Percentiles rank a stretch among this genome's conserved stretches.
These are phyloP conservation scores for Pardosa pseudoannulata DNA, from an alignment of 2,888 invertebrate species.

Conservation along the genomic window DNA sequence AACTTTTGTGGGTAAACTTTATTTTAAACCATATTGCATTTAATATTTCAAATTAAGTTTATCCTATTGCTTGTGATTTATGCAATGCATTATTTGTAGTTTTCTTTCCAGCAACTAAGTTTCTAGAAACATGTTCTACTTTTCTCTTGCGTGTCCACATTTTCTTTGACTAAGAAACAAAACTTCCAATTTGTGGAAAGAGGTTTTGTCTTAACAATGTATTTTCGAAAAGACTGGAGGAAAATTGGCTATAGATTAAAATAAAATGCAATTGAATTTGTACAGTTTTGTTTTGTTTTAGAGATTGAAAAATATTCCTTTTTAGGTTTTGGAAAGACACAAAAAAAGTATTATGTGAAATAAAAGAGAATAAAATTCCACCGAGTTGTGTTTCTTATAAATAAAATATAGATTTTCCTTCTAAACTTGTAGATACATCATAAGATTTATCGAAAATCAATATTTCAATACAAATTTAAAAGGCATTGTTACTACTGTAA, in stretches of 20 bases:
- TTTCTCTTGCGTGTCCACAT: not conserved
- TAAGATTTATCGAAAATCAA: not conserved
- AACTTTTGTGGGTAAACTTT: too few relatives aligned
- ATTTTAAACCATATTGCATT: too few relatives aligned
- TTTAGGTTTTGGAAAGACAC: too few relatives aligned
- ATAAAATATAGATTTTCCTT: not conserved
- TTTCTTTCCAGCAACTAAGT: not conserved
- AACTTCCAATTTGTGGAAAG: constrained; percentile 9
- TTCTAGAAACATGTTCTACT: not conserved
- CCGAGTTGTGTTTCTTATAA: not conserved
- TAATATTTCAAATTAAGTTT: too few relatives aligned
- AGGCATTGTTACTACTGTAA: not conserved
- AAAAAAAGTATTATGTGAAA: not conserved
- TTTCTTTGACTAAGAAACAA: not conserved
- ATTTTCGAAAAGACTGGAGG: not conserved
- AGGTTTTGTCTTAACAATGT: constrained; percentile 1
- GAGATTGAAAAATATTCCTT: not conserved
- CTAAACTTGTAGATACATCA: not conserved
- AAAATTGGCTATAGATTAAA: constrained; percentile 9
- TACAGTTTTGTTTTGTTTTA: not conserved
- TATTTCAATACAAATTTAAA: not conserved
- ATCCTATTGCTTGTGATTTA: too few relatives aligned
- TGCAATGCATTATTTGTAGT: too few relatives aligned
- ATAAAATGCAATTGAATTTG: constrained; percentile 1
- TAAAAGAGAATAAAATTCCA: not conserved